phyloP scores from a whole-genome alignment of 1,140 invertebrate species.

The Polypedilum vanderplanki region DNA sequence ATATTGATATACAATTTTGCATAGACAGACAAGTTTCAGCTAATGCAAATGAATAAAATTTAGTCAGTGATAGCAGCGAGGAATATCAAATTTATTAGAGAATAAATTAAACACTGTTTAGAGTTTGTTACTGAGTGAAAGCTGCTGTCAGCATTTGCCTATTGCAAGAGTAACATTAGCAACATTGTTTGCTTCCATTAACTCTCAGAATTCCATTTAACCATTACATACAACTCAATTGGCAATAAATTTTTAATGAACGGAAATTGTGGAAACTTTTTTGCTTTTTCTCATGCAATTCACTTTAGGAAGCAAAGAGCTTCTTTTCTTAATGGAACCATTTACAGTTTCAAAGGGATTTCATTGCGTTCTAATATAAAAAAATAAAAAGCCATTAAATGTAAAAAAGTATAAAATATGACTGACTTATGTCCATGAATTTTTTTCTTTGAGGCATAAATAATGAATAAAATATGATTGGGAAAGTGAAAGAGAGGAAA shows the following conservation, averaged over 20 bases:
- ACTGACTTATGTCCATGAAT: constrained; percentile 5
- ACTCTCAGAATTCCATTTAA: constrained; percentile 1
- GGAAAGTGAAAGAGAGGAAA: too few species aligned
- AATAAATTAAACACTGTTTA: too few species aligned
- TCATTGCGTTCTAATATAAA: background rate
- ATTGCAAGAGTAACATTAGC: background rate
- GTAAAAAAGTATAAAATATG: background rate
- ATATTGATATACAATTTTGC: background rate
- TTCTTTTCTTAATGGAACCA: constrained; percentile 17
- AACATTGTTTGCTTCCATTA: background rate
- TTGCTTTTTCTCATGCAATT: background rate
- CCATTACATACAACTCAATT: constrained; percentile 6
- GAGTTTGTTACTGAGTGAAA: too few species aligned
- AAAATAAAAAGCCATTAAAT: constrained; percentile 13
- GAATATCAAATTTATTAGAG: too few species aligned
- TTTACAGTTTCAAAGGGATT: constrained; percentile 12
- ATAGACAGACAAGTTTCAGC: background rate
- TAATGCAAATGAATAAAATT: too few species aligned
- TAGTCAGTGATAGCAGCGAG: too few species aligned
- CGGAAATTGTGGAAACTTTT: constrained; percentile 15
- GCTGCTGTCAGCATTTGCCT: too few species aligned
- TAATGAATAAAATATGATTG: background rate
- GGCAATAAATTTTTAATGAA: constrained; percentile 19
- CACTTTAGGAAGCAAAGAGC: background rate
- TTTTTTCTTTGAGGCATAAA: background rate